Percentiles rank a stretch among this genome's conserved stretches.
Evolutionary conservation across 1,140 invertebrate species (phyloP).

Genomic region (Drosophila lowei): DNA sequence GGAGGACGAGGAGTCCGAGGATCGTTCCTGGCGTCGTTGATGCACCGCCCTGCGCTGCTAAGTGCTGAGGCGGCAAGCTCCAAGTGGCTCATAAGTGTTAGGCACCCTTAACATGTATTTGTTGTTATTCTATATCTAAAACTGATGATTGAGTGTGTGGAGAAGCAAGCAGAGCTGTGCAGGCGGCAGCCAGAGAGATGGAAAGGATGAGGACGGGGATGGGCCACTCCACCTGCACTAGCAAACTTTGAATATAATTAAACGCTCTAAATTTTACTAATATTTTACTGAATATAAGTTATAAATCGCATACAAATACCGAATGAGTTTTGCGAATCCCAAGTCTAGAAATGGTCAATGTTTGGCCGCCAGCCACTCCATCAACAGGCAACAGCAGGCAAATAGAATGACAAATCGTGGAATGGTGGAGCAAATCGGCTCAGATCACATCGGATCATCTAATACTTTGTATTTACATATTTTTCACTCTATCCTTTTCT

Average conservation of each 20-base stretch:
- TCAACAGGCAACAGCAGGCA: slow-evolving; percentile 20
- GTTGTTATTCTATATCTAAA: slow-evolving; percentile 74
- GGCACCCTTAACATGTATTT: slow-evolving; percentile 65
- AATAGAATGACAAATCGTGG: neutral
- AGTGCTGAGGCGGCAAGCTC: slow-evolving; percentile 35
- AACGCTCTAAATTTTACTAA: slow-evolving; percentile 78
- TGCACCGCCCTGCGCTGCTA: slow-evolving; percentile 53
- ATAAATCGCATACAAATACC: slow-evolving; percentile 59
- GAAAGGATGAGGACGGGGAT: no score
- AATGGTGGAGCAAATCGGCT: no score
- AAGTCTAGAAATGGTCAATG: slow-evolving; percentile 16
- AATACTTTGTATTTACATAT: slow-evolving; percentile 73
- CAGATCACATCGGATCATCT: slow-evolving; percentile 29
- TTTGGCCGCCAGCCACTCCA: neutral
- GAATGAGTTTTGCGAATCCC: slow-evolving; percentile 61
- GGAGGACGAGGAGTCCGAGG: slow-evolving; percentile 82
- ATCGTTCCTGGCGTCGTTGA: slow-evolving; percentile 83
- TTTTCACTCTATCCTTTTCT: slow-evolving; percentile 69
- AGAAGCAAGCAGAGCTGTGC: slow-evolving; percentile 13
- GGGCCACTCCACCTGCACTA: slow-evolving; percentile 5
- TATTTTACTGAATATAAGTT: slow-evolving; percentile 76
- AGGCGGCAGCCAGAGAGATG: slow-evolving; percentile 9
- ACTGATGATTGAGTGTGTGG: slow-evolving; percentile 24
- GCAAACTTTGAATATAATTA: slow-evolving; percentile 39
- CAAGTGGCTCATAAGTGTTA: slow-evolving; percentile 57